These are phyloP conservation scores for Nothocercus nigrocapillus DNA, from an alignment of 2,113 vertebrate species.

Conservation along the genomic window DNA sequence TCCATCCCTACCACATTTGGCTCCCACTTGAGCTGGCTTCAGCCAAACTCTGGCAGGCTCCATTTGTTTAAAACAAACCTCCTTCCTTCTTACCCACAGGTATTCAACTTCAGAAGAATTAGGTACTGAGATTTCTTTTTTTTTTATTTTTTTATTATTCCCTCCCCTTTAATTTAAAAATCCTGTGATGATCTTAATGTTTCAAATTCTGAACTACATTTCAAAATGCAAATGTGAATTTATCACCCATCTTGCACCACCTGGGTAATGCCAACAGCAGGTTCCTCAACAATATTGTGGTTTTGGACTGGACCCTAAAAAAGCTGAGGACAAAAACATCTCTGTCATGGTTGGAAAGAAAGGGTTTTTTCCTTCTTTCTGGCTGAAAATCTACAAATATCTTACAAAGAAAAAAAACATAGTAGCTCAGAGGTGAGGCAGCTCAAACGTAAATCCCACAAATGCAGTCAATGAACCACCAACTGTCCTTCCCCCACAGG, in stretches of 20 bases:
- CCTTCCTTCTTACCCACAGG: accelerated
- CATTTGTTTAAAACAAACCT: neutral
- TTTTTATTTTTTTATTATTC: neutral
- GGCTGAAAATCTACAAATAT: neutral
- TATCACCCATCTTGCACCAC: neutral
- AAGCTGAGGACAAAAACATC: slow-evolving; percentile 2
- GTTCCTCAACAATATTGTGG: neutral
- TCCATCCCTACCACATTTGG: neutral
- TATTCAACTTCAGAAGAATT: neutral
- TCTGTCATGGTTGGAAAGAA: neutral
- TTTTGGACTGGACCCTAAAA: neutral
- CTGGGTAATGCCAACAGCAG: neutral
- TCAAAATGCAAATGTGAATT: neutral
- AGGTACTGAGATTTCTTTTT: neutral
- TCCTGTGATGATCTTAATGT: neutral
- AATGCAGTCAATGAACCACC: neutral
- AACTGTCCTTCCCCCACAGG: neutral
- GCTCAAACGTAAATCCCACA: neutral
- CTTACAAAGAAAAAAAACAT: neutral
- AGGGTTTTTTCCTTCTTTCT: neutral
- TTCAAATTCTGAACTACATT: neutral
- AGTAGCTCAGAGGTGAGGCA: neutral
- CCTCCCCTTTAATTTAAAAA: neutral
- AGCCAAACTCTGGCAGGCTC: neutral
- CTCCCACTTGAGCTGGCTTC: neutral